Evolutionary conservation across 2,888 invertebrate genomes (phyloP).

Genomic region (Eupsilia transversa): DNA sequence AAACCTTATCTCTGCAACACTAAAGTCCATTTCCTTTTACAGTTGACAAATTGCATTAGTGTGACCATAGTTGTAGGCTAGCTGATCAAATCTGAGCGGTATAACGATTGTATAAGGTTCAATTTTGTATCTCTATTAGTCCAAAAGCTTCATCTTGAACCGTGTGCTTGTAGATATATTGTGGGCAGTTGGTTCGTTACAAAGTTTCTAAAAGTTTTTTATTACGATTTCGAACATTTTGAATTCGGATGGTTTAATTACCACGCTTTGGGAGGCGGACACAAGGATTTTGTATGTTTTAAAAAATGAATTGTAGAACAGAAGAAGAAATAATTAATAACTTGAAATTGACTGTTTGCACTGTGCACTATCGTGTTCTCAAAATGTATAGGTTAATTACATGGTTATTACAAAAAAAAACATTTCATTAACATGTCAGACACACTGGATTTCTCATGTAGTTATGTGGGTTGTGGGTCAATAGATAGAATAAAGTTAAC

Average conservation of each 20-base stretch:
- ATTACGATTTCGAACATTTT: constrained; percentile 44
- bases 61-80: constrained; percentile 72
- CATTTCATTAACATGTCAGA: too few species aligned
- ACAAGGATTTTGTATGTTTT: background rate
- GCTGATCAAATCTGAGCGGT: constrained; percentile 65
- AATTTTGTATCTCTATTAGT: constrained; percentile 48
- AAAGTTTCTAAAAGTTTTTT: constrained; percentile 80
- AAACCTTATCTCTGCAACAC: rapidly evolving
- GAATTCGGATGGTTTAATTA: constrained; percentile 38
- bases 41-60: constrained; percentile 76
- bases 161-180: constrained; percentile 80
- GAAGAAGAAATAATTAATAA: background rate
- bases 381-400: too few species aligned
- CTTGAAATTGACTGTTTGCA: background rate
- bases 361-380: background rate
- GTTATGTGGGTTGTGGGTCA: too few species aligned
- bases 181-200: constrained; percentile 87
- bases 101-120: constrained; percentile 11
- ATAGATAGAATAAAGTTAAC: too few species aligned
- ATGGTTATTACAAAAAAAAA: too few species aligned
- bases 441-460: too few species aligned
- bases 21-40: constrained; percentile 63
- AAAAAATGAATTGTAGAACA: background rate
- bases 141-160: constrained; percentile 77
- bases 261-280: constrained; percentile 35